These are phyloP conservation scores for Apteryx owenii DNA, from an alignment of 2,113 vertebrate genomes.

Conservation along the genomic window DNA sequence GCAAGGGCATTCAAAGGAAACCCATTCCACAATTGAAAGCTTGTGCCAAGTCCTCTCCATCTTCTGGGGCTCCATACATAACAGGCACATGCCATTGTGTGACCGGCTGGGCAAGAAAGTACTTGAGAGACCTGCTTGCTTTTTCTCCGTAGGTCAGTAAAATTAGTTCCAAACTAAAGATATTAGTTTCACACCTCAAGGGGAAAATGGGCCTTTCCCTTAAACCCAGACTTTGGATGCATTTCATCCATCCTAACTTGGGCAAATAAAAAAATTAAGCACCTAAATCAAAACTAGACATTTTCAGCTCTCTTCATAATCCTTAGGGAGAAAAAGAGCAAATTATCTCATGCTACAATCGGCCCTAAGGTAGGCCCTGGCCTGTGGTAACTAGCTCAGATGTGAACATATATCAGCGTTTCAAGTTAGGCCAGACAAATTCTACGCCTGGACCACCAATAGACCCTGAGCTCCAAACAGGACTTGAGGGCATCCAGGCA, in stretches of 20 bases:
- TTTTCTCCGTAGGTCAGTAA: background rate
- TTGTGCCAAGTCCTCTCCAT: background rate
- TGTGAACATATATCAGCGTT: background rate
- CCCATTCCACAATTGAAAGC: background rate
- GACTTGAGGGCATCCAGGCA: background rate
- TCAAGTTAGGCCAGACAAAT: background rate
- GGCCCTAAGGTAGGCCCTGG: background rate
- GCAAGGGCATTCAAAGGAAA: background rate
- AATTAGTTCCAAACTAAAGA: background rate
- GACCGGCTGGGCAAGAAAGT: background rate
- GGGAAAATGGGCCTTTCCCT: background rate
- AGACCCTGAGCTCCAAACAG: background rate
- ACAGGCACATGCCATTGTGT: background rate
- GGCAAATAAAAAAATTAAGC: background rate
- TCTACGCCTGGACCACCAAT: background rate
- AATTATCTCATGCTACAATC: background rate
- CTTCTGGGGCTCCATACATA: background rate
- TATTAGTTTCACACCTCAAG: background rate
- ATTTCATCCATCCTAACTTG: background rate
- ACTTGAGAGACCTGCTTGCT: background rate
- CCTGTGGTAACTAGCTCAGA: background rate
- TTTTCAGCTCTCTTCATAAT: background rate
- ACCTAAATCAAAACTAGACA: background rate
- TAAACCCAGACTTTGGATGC: background rate
- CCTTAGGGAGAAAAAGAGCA: background rate